Evolutionary conservation across 1,140 invertebrate species (phyloP).

Genomic region (Andrena cerasifolii): DNA sequence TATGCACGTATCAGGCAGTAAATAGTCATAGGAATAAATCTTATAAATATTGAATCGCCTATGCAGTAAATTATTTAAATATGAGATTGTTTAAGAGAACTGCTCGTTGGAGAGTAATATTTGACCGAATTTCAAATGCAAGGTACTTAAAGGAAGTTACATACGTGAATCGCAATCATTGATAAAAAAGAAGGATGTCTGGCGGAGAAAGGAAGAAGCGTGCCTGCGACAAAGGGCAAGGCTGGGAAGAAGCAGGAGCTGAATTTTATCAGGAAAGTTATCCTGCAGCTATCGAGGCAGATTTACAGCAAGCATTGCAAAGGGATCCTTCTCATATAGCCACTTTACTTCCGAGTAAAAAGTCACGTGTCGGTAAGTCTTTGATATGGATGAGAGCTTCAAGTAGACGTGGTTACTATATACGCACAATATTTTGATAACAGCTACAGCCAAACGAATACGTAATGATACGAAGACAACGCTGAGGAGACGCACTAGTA

Average conservation of each 20-base stretch:
- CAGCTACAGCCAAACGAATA: slow-evolving; percentile 83
- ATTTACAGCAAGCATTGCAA: slow-evolving; percentile 85
- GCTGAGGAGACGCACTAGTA: slow-evolving; percentile 85
- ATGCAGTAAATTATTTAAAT: not conserved
- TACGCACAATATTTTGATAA: slow-evolving; percentile 15
- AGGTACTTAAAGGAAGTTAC: not conserved
- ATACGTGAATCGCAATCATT: slow-evolving; percentile 2
- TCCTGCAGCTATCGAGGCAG: slow-evolving; percentile 87
- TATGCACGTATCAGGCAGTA: not conserved
- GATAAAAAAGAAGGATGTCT: slow-evolving; percentile 80
- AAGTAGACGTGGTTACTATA: not conserved
- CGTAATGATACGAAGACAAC: slow-evolving; percentile 81
- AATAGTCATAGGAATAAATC: not conserved
- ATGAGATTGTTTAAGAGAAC: not conserved
- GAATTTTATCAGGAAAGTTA: slow-evolving; percentile 94
- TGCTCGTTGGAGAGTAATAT: too few species aligned
- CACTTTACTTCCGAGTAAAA: slow-evolving; percentile 90
- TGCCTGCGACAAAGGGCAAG: slow-evolving; percentile 82
- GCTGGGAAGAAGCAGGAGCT: slow-evolving; percentile 92
- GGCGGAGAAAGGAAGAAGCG: slow-evolving; percentile 84
- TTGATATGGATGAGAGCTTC: not conserved
- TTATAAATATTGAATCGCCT: not conserved
- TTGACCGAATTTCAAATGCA: slow-evolving; percentile 3
- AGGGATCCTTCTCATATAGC: slow-evolving; percentile 88
- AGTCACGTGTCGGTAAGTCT: slow-evolving; percentile 86